Conservation (phyloP, 2,113 vertebrate genomes). For the Willisornis vidua region DNA sequence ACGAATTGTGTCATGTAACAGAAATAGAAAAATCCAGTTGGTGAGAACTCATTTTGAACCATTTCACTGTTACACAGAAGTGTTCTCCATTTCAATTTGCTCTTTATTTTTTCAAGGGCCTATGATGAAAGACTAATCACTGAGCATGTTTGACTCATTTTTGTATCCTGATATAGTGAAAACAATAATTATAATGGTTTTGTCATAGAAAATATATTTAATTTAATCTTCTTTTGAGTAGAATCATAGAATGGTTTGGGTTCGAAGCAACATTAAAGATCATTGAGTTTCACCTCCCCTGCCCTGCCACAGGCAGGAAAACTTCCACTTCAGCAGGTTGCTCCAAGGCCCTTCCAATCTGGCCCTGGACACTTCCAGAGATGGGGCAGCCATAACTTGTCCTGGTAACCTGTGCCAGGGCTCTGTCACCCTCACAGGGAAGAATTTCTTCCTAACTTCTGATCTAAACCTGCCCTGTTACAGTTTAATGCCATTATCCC, state of each 20-base stretch:
- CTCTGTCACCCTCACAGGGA: background rate
- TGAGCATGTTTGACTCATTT: background rate
- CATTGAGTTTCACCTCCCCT: fast-evolving
- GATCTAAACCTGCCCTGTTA: background rate
- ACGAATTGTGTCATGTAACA: background rate
- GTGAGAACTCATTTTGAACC: background rate
- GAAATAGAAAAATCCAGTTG: background rate
- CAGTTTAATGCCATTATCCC: background rate
- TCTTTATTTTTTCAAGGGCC: slow-evolving; percentile 20
- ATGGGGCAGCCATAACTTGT: background rate
- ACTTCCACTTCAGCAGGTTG: background rate
- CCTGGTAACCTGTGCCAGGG: background rate
- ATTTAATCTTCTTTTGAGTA: background rate
- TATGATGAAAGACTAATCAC: slow-evolving; percentile 4
- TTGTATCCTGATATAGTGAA: background rate
- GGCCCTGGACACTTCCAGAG: background rate
- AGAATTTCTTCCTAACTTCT: background rate
- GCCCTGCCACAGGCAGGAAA: background rate
- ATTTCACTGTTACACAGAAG: background rate
- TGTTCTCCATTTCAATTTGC: background rate
- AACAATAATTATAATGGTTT: slow-evolving; percentile 1
- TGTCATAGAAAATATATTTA: background rate
- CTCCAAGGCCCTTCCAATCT: fast-evolving
- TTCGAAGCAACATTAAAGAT: background rate
- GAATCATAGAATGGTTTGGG: background rate